Conservation (phyloP, 2,797 vertebrate species). For the Pogonophryne albipinna region DNA sequence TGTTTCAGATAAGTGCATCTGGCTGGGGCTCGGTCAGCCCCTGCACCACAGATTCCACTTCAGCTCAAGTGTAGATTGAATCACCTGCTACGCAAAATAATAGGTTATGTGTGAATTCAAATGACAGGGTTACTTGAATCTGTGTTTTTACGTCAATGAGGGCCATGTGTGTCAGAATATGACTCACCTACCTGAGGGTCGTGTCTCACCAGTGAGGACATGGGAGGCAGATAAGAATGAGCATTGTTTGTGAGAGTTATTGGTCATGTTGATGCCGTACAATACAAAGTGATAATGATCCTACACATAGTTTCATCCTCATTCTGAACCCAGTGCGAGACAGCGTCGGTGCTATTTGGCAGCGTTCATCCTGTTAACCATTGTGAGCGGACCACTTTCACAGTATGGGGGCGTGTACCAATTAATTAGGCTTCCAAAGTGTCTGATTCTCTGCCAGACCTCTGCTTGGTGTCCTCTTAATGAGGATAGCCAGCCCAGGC, state of each 20-base stretch:
- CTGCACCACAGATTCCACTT: slow-evolving; percentile 43
- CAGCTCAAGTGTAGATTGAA: slow-evolving; percentile 41
- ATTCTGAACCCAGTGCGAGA: slow-evolving; percentile 20
- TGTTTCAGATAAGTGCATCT: slow-evolving; percentile 66
- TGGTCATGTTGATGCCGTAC: not conserved
- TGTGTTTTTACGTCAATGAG: slow-evolving; percentile 8
- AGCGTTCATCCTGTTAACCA: slow-evolving; percentile 31
- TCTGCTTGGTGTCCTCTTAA: slow-evolving; percentile 76
- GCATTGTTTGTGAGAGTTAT: slow-evolving; percentile 7
- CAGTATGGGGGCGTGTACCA: slow-evolving; percentile 60
- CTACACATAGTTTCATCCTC: slow-evolving; percentile 1
- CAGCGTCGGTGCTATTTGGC: slow-evolving; percentile 25
- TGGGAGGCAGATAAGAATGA: not conserved
- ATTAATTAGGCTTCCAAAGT: slow-evolving; percentile 72
- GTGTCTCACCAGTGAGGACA: not conserved
- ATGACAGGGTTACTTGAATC: slow-evolving; percentile 15
- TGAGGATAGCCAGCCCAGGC: slow-evolving; percentile 70
- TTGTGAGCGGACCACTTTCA: slow-evolving; percentile 37
- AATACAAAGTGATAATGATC: slow-evolving; percentile 25
- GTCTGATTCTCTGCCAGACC: slow-evolving; percentile 65
- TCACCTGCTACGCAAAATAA: slow-evolving; percentile 38
- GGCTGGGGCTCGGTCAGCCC: slow-evolving; percentile 18
- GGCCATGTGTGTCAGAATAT: slow-evolving; percentile 1
- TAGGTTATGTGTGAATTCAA: slow-evolving; percentile 30
- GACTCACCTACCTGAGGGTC: slow-evolving; percentile 13